A percentile compares a stretch with the other conserved stretches of the same genome.
These are phyloP conservation scores for Azorinus chamasolen DNA, from an alignment of 2,888 invertebrate species.

Conservation along the genomic window DNA sequence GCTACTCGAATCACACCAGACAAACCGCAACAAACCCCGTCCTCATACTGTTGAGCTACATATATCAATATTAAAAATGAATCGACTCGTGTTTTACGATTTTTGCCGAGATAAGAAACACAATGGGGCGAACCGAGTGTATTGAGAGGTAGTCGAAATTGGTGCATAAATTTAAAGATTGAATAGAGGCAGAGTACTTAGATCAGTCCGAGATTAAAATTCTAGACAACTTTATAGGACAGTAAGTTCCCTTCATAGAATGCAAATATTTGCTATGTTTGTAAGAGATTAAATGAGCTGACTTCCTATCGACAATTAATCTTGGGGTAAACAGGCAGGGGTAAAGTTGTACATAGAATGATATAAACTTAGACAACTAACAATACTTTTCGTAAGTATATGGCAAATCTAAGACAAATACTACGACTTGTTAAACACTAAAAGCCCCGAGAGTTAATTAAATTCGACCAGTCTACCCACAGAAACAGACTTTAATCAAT, in stretches of 20 bases:
- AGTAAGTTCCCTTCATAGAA: conserved; percentile 38
- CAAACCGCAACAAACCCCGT: no score
- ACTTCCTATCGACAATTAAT: conserved; percentile 56
- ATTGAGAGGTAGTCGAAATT: conserved; percentile 37
- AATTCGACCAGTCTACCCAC: no score
- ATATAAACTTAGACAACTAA: no score
- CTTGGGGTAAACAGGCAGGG: conserved; percentile 35
- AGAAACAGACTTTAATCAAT: no score
- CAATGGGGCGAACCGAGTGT: conserved; percentile 25
- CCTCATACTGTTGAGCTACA: neutral
- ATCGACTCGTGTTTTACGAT: conserved; percentile 47
- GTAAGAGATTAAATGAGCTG: conserved; percentile 38
- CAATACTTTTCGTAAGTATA: no score
- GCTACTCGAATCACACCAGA: neutral
- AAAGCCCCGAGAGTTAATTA: no score
- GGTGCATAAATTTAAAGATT: conserved; percentile 43
- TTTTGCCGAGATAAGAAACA: conserved; percentile 36
- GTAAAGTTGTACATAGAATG: no score
- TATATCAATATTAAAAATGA: conserved; percentile 18
- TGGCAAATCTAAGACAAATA: no score
- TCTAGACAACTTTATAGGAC: conserved; percentile 36
- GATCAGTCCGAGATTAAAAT: conserved; percentile 52
- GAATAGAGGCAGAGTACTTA: conserved; percentile 29
- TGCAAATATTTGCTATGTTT: conserved; percentile 55
- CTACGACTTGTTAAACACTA: no score